Evolutionary conservation across 2,888 invertebrate genomes (phyloP).

Genomic region (Torymus aiolomorphi): DNA sequence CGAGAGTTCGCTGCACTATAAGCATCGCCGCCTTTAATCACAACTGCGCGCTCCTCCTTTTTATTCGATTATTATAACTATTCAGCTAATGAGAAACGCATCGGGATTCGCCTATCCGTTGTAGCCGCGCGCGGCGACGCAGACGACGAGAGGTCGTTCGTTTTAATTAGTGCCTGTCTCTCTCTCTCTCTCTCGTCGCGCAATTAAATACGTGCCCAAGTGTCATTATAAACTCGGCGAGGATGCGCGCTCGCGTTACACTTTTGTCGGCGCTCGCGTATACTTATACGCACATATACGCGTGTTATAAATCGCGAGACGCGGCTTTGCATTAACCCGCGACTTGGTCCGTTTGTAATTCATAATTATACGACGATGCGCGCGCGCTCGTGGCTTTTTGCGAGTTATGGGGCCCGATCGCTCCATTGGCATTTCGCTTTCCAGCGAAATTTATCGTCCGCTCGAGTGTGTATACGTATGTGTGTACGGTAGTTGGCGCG

Average conservation of each 20-base stretch:
- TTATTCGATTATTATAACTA: slow-evolving; percentile 46
- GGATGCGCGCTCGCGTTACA: slow-evolving; percentile 8
- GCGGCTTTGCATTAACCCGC: not conserved
- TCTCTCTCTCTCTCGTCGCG: not conserved
- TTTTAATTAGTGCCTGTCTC: slow-evolving; percentile 40
- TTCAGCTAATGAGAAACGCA: slow-evolving; percentile 41
- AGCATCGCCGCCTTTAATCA: no score
- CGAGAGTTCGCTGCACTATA: slow-evolving; percentile 3
- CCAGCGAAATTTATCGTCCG: not conserved
- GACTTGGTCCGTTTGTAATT: slow-evolving; percentile 10
- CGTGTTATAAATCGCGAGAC: not conserved
- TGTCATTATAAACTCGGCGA: slow-evolving; percentile 25
- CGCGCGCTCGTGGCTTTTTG: slow-evolving; percentile 11
- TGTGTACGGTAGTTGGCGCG: not conserved
- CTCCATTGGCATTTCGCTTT: not conserved
- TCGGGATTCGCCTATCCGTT: slow-evolving; percentile 5
- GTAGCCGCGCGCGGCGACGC: not conserved
- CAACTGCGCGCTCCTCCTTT: not conserved
- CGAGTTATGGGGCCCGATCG: not conserved
- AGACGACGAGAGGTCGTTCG: slow-evolving; percentile 4
- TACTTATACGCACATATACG: no score
- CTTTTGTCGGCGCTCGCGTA: slow-evolving; percentile 31
- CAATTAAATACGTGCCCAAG: slow-evolving; percentile 37
- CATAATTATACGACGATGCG: slow-evolving; percentile 19
- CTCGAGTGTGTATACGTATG: not conserved